phyloP scores from a whole-genome alignment of 1,140 invertebrate species.

The Elymnias hypermnestra region DNA sequence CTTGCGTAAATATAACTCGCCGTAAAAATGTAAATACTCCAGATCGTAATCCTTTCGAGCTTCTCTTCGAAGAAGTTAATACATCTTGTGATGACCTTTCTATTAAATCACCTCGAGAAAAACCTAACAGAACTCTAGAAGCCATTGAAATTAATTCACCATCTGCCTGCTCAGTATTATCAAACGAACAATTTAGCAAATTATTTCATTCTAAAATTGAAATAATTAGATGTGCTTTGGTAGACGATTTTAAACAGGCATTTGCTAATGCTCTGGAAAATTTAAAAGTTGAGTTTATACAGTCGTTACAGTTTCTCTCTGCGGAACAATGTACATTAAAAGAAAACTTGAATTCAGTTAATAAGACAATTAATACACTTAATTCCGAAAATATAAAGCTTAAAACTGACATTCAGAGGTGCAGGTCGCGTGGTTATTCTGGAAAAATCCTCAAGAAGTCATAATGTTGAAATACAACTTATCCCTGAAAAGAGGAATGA shows the following conservation, averaged over 20 bases:
- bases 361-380: conserved; percentile 1
- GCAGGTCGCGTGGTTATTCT: background rate
- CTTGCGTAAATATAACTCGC: no score
- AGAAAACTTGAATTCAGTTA: background rate
- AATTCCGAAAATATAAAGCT: conserved; percentile 7
- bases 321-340: conserved; percentile 8
- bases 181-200: no score
- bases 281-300: conserved; percentile 14
- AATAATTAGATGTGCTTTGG: background rate
- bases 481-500: conserved; percentile 16
- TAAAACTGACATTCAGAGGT: conserved; percentile 9
- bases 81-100: no score
- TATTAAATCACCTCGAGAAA: no score
- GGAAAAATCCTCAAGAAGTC: conserved; percentile 12
- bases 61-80: no score
- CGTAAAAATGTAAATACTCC: no score
- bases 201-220: no score
- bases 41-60: no score
- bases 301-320: conserved; percentile 8
- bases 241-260: background rate
- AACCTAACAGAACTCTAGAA: no score
- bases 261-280: background rate
- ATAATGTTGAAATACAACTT: conserved; percentile 14
- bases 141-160: no score
- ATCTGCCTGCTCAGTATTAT: no score